Base-by-base conservation (phyloP, 2,888 invertebrate genomes). In the Leucophenga maculata region DNA sequence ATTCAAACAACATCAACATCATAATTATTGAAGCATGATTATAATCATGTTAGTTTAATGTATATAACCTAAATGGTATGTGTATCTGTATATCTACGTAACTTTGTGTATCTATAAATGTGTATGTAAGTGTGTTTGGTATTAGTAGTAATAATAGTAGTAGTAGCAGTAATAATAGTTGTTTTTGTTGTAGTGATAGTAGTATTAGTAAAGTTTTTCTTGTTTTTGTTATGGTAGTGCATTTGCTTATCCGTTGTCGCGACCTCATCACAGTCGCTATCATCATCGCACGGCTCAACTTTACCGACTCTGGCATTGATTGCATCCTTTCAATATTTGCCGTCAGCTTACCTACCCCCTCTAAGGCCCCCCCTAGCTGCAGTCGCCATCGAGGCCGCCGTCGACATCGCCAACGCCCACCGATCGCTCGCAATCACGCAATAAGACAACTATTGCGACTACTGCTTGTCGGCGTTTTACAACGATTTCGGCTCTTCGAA, bases 381-480 rank as follows among this genome's bases (percentile, higher is more conserved):
- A 77, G 82, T 76, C 80, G 72, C 76, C 69, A 70, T 57, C 55
- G 44, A 20, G 26, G 50, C 32, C 39, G 60, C 31, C 62, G 69
- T 69, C 74, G 32, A 20, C 16, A 22, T 20, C n/a, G n/a, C 14
- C 64, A 44, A 14, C 18, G 14, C 57, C 46, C 46, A 73, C 46
- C 44, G 22, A 32, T 26, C 72, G 72, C 82, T 76, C 72, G 80
- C 82, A 85, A 88, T 88, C 89, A 89, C 86, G 88, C 85, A 84
- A 89, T 86, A 77, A 77, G 82, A 82, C 89, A 89, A 75, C 88
- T 89, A 73, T 88, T 89, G 74, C 88, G 85, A 75, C 86, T 87
- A 74, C 81, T 84, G 79, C 84, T 87, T 54, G 86, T 86, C 59
- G 88, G 86, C 46, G 87, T 87, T 79, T 88, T 89, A 78, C 88